Evolutionary conservation across 2,888 invertebrate genomes (phyloP), one percentile per base, ranked within the genome.

Genomic region (Parnassius mnemosyne): DNA sequence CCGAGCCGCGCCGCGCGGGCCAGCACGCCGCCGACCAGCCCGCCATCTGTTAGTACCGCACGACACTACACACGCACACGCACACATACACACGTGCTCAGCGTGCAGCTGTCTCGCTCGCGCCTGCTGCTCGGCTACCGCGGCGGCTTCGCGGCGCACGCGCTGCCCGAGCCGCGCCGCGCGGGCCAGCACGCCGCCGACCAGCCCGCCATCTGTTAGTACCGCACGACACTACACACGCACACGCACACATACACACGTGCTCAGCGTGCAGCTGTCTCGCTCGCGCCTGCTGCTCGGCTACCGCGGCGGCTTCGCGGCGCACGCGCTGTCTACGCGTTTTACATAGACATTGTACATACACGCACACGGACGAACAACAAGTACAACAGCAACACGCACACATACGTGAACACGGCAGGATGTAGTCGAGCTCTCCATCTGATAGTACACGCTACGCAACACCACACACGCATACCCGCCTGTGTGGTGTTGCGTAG

Each of bases 21-120:
- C 20, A 20, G 20, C 20, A 20, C 20, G 20, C 3, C 20, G 20
- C 20, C 2, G 83, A 81, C 68, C 83, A 81, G 59, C 86, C 87
- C 5, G 86, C 89, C 0, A 69, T 79, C 60, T 80, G 86, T 86
- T 43, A 77, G 84, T 80, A 20, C 2, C 98, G 72, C 98, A 16
- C 16, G 97, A 89, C 98, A 98, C 93, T 96, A 99, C 69, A 98
- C 97, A 52, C 94, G 98, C 74, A 96, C 70, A 94, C 81, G 97
- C 93, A 47, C 81, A 84, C 2, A 89, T 88, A 97, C 93, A 47
- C 81, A 84, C 2, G 89, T 88, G 64, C 83, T 83, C 60, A 75
- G 77, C 66, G 75, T 84, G 66, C 83, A 86, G 68, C 79, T 90
- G 55, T 25, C 9, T 9, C 3, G 46, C 3, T 3, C 46, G 10